A percentile compares a stretch with the other conserved stretches of the same genome.
Conservation (phyloP, 2,888 invertebrate genomes). For the Hofmannophila pseudospretella region DNA sequence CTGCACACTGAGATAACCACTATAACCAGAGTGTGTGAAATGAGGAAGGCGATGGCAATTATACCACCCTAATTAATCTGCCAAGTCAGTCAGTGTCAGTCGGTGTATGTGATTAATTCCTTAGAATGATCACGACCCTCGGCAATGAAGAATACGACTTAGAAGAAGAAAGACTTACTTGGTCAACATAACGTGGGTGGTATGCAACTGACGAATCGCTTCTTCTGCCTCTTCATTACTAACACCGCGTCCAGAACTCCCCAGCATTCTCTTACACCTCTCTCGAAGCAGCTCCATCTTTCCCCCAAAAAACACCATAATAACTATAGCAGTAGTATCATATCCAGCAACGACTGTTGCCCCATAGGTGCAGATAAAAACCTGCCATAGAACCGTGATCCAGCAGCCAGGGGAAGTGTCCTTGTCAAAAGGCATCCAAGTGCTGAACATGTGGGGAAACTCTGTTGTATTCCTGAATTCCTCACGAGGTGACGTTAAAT, state of each 20-base stretch:
- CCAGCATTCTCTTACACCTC: conserved; percentile 48
- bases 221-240: conserved; percentile 26
- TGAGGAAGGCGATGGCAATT: no score
- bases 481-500: conserved; percentile 43
- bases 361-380: conserved; percentile 41
- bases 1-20: no score
- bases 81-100: no score
- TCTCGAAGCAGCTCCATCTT: conserved; percentile 52
- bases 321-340: conserved; percentile 45
- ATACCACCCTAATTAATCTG: no score
- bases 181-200: conserved; percentile 38
- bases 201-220: conserved; percentile 39
- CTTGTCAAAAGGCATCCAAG: conserved; percentile 63
- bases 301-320: conserved; percentile 59
- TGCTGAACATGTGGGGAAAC: conserved; percentile 60
- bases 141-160: no score
- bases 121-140: no score
- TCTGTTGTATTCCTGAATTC: conserved; percentile 46
- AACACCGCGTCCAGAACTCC: conserved; percentile 17
- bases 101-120: no score
- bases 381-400: conserved; percentile 50
- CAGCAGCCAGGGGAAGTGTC: conserved; percentile 49
- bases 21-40: no score
- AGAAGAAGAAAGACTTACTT: conserved; percentile 61
- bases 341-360: conserved; percentile 46